Evolutionary conservation across 2,797 vertebrate species (phyloP), one percentile per base, ranked within the genome.

Genomic region (Falco concolor): DNA sequence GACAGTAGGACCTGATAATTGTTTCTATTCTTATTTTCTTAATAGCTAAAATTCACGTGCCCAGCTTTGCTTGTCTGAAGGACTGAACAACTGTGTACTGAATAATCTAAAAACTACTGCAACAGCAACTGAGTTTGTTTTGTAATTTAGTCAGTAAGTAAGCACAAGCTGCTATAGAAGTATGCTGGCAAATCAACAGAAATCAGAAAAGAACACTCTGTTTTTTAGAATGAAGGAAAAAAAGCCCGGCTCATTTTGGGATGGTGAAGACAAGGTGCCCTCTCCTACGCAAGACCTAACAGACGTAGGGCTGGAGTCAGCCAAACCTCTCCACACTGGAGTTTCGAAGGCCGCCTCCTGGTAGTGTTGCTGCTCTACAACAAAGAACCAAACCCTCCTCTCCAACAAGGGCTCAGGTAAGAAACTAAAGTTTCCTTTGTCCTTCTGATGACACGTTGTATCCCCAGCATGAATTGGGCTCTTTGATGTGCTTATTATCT

Each of bases 1-100:
- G 87, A 91, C 81, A 96, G 77, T 2, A 95, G 89, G 68, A 95
- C 65, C 90, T 82, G 57, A 84, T 77, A 68, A 59, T 24, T 59
- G 17, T 60, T 74, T 27, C 5, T 28, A 9, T 32, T 77, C 32
- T 60, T 78, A 34, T 64, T 78, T 72, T 75, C 7, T 1, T 59
- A 84, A 78, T 9, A 89, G 57, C 16, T 68, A 87, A 72, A 82
- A 91, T 88, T 91, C 72, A 67, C 72, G 90, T 18, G 38, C 12
- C 18, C 10, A 27, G 19, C 63, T 92, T 30, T 84, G 70, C 57
- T 79, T 50, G 36, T 80, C 79, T 83, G 73, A 34, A 90, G 64
- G 56, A 91, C 47, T 61, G n/a, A 68, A 76, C 23, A 87, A 47
- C 12, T 77, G 34, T 34, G 25, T 60, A 59, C 32, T 79, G 30